A percentile compares a stretch with the other conserved stretches of the same genome.
Conservation (phyloP, 2,113 vertebrate genomes). For the Vicugna pacos region DNA sequence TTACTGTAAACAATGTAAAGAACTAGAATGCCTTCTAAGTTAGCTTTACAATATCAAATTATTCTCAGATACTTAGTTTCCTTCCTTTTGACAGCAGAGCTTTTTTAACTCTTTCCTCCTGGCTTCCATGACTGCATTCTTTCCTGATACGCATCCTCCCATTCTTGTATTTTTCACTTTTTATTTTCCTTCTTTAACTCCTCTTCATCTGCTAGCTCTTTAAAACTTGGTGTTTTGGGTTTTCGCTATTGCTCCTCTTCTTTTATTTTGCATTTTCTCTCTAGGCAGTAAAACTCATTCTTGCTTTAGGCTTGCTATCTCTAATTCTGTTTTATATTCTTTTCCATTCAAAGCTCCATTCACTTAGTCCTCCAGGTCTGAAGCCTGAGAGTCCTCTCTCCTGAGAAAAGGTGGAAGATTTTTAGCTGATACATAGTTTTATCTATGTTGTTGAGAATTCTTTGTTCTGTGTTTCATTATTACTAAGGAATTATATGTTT, state of each 20-base stretch:
- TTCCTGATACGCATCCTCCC: background rate
- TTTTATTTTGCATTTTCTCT: background rate
- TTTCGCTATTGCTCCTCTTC: background rate
- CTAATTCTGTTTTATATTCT: background rate
- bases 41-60: conserved; percentile 11
- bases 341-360: background rate
- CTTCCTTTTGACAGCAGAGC: background rate
- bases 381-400: background rate
- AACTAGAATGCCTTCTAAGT: background rate
- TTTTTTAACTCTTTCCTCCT: background rate
- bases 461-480: background rate
- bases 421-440: background rate
- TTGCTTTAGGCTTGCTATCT: background rate
- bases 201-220: background rate
- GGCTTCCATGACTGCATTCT: background rate
- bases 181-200: background rate
- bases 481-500: background rate
- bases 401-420: background rate
- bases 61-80: background rate
- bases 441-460: background rate
- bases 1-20: conserved; percentile 25
- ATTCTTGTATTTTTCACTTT: background rate
- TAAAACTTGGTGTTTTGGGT: background rate
- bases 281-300: background rate
- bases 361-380: background rate